These are phyloP conservation scores for Aurelia coerulea DNA, from an alignment of 30 jellyfish, hydroid and myxozoan species.

Conservation along the genomic window DNA sequence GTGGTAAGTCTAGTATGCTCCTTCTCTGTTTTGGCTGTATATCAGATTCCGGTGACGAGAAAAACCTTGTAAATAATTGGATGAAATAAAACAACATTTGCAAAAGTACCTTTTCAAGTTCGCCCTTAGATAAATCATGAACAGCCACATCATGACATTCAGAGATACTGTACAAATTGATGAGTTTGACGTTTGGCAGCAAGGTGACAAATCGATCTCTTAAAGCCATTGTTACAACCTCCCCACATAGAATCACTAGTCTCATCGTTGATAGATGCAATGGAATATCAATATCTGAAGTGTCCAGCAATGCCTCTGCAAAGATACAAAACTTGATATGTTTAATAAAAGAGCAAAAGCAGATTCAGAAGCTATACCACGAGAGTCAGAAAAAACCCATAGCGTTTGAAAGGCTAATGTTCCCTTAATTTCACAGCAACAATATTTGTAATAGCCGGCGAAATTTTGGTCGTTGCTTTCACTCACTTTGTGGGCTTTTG, in stretches of 20 bases:
- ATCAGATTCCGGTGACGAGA: not conserved
- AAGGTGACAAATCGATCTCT: constrained; percentile 71
- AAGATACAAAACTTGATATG: not conserved
- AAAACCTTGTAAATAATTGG: not conserved
- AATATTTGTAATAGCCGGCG: too few species aligned
- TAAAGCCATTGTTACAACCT: constrained; percentile 88
- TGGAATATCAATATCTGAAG: constrained; percentile 34
- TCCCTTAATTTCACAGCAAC: too few species aligned
- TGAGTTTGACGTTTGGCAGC: constrained; percentile 65
- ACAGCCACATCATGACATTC: constrained; percentile 92
- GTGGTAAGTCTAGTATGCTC: too few species aligned
- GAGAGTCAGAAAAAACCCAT: too few species aligned
- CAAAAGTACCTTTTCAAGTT: constrained; percentile 79
- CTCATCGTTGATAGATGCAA: constrained; percentile 34
- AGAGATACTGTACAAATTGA: constrained; percentile 82
- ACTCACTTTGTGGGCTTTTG: too few species aligned
- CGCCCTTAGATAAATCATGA: constrained; percentile 80
- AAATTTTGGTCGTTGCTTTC: too few species aligned
- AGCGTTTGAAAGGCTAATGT: too few species aligned
- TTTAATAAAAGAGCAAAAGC: too few species aligned
- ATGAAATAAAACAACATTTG: not conserved
- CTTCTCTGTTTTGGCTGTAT: too few species aligned
- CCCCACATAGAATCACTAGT: constrained; percentile 81
- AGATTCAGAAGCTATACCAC: too few species aligned
- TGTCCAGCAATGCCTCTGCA: constrained; percentile 79